Base-by-base conservation (phyloP, 2,797 vertebrate species). In the Champsocephalus gunnari region DNA sequence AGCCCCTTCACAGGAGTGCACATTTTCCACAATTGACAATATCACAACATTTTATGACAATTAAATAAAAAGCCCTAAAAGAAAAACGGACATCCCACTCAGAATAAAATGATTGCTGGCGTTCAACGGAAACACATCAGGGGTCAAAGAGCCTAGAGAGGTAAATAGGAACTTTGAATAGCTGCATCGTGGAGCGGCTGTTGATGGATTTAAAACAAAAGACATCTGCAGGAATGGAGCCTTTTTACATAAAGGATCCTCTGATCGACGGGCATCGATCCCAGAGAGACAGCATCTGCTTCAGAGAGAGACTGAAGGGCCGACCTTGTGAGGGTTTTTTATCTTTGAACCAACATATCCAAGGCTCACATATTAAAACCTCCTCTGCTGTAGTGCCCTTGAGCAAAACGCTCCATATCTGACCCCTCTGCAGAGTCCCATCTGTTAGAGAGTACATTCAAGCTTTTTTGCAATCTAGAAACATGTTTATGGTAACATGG, bases 41-140 rank as follows among this genome's bases (percentile, higher is more conserved):
- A 59, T 43, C 53, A 59, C 24, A 79, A 43, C 73, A 58, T 67
- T 79, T 72, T 17, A 38, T 8, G 3, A 48, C 68, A 78, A 77
- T 80, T 81, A 77, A 10, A 64, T 78, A 65, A 86, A 86, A 86
- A 83, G 77, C 77, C 34, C 69, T 45, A 16, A 89, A 84, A 48
- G 60, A 48, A 63, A 75, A 80, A 83, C 54, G 56, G 63, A 80
- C 69, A 41, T n/a, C 77, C 81, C 81, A 86, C 81, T 86, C 75
- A 28, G 41, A 68, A 76, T 51, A 44, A 24, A 66, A 71, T 65
- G 63, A 78, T 71, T 53, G 56, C 74, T 24, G 60, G 34, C 62
- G 63, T 80, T 63, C 73, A 78, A 66, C 4, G 16, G 77, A 66
- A 76, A 71, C 61, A 49, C 66, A 68, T 77, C 48, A 71, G 73